A percentile compares a stretch with the other conserved stretches of the same genome.
Conservation (phyloP, 2,888 invertebrate species). For the Capitulum mitella region DNA sequence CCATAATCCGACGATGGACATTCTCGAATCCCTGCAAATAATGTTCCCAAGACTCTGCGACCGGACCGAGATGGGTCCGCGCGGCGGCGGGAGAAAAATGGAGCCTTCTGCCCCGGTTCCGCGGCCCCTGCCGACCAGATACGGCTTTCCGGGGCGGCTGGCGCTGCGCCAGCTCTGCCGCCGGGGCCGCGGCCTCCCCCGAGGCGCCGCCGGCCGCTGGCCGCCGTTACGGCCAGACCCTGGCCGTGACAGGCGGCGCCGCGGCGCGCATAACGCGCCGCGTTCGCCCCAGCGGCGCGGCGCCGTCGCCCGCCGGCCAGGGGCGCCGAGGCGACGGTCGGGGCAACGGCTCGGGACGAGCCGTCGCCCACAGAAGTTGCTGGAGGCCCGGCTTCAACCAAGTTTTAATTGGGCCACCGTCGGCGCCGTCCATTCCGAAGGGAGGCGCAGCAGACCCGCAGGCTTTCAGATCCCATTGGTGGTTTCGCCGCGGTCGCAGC, state of each 20-base stretch:
- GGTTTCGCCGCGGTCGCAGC: not conserved
- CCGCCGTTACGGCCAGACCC: not conserved
- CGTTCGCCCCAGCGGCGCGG: not conserved
- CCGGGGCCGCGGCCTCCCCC: not conserved
- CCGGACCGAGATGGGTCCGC: not conserved
- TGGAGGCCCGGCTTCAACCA: not conserved
- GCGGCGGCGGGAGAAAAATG: conserved; percentile 3
- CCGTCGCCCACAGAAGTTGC: not conserved
- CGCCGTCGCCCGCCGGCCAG: not conserved
- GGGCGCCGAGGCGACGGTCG: not conserved
- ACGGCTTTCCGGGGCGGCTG: not conserved
- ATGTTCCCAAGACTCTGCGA: not conserved
- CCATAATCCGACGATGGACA: not conserved
- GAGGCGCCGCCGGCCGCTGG: too few relatives aligned
- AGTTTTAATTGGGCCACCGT: conserved; percentile 8
- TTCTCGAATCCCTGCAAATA: conserved; percentile 9
- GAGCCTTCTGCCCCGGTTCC: not conserved
- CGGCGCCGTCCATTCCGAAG: not conserved
- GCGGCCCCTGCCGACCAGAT: not conserved
- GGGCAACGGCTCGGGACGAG: not conserved
- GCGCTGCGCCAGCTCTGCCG: not conserved
- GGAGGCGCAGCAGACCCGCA: too few relatives aligned
- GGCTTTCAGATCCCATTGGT: too few relatives aligned
- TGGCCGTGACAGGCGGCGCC: too few relatives aligned
- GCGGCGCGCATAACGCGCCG: not conserved